A percentile compares a stretch with the other conserved stretches of the same genome.
phyloP scores from a whole-genome alignment of 2,888 invertebrate species.

The Meganola albula region DNA sequence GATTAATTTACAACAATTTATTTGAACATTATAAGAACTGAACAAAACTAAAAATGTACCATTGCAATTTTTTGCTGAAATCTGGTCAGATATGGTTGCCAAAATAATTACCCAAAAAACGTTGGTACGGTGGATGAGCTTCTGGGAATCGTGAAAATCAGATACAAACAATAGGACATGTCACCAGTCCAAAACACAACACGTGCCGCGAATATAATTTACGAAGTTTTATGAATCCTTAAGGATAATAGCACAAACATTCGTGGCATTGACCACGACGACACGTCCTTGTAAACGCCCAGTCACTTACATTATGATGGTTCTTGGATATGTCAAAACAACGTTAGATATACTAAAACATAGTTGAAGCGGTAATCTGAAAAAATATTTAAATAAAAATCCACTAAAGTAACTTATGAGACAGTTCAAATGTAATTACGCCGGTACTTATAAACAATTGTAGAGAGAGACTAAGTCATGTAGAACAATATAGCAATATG shows the following conservation, averaged over 20 bases:
- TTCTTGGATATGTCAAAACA: too few relatives aligned
- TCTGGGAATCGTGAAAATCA: conserved; percentile 10
- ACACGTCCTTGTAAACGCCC: conserved; percentile 44
- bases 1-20: conserved; percentile 20
- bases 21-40: conserved; percentile 19
- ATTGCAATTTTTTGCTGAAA: conserved; percentile 14
- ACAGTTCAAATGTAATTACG: too few relatives aligned
- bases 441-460: too few relatives aligned
- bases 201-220: conserved; percentile 22
- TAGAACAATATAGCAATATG: too few relatives aligned
- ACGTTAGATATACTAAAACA: too few relatives aligned
- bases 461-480: too few relatives aligned
- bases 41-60: too few relatives aligned
- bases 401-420: too few relatives aligned
- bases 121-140: conserved; percentile 6
- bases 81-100: conserved; percentile 17
- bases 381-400: too few relatives aligned
- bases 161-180: conserved; percentile 7
- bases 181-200: conserved; percentile 12
- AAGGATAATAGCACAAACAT: conserved; percentile 42
- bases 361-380: too few relatives aligned
- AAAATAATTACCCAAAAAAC: conserved; percentile 19
- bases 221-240: conserved; percentile 24
- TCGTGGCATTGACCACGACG: conserved; percentile 53
- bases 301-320: too few relatives aligned